Percentiles rank a stretch among this genome's conserved stretches.
phyloP scores from a whole-genome alignment of 1,140 invertebrate species.

The Atopsyche davidsoni region DNA sequence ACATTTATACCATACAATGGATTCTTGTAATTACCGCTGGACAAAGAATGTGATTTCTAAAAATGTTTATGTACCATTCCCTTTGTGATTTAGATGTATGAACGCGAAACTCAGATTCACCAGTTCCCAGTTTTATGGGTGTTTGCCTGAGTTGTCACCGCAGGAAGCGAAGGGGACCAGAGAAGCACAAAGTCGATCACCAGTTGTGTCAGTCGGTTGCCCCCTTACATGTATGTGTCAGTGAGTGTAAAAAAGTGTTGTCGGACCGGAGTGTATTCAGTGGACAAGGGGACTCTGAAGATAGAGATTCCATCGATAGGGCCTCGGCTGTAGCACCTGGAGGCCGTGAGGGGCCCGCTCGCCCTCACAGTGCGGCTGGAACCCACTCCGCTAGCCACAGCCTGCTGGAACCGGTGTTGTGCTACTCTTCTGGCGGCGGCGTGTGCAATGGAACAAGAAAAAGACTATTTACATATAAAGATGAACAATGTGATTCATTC shows the following conservation, averaged over 20 bases:
- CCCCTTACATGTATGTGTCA: conserved; percentile 18
- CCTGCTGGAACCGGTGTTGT: conserved; percentile 8
- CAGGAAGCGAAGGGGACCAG: conserved; percentile 45
- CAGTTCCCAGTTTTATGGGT: conserved; percentile 47
- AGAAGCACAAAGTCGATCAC: conserved; percentile 33
- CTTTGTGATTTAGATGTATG: conserved; percentile 31
- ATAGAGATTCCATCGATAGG: conserved; percentile 17
- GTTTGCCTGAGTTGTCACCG: conserved; percentile 48
- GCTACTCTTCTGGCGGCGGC: conserved; percentile 32
- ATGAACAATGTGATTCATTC: conserved; percentile 11
- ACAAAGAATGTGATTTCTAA: conserved; percentile 22
- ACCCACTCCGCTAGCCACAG: too few species aligned
- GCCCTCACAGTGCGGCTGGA: too few species aligned
- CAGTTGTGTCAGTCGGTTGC: conserved; percentile 15
- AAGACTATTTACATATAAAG: conserved; percentile 17
- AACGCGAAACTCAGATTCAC: conserved; percentile 36
- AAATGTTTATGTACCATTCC: conserved; percentile 13
- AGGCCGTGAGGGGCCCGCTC: conserved; percentile 31
- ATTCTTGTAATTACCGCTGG: conserved; percentile 20
- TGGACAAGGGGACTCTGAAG: conserved; percentile 25
- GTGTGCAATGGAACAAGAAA: conserved; percentile 34
- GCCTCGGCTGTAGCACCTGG: conserved; percentile 26
- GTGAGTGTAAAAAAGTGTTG: conserved; percentile 16
- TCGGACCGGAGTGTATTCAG: conserved; percentile 23
- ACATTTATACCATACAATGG: conserved; percentile 16